Evolutionary conservation across 2,797 vertebrate species (phyloP).

Genomic region (Pogonophryne albipinna): DNA sequence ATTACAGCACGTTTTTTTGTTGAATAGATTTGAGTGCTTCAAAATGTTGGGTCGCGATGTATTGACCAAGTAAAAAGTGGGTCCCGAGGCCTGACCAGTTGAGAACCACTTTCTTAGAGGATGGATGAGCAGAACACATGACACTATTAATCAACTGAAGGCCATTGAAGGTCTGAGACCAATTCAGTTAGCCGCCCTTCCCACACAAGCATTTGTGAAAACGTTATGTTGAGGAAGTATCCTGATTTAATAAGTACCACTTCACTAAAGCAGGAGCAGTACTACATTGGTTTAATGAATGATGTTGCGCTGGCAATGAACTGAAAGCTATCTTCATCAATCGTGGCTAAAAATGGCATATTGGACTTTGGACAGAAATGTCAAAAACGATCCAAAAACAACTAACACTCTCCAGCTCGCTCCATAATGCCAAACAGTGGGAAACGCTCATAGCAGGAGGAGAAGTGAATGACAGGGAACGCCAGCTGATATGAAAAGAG

Average conservation of each 20-base stretch:
- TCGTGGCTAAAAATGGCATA: conserved; percentile 19
- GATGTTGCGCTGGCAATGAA: conserved; percentile 3
- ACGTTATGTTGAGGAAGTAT: background rate
- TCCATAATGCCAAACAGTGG: conserved; percentile 44
- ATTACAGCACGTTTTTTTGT: too few relatives aligned
- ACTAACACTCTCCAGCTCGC: background rate
- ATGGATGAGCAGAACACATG: background rate
- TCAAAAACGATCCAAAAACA: conserved; percentile 34
- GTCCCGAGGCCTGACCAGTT: too few relatives aligned
- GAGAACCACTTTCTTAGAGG: too few relatives aligned
- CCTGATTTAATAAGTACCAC: conserved; percentile 27
- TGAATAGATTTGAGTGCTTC: too few relatives aligned
- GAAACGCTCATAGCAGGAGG: conserved; percentile 39
- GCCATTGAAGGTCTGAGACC: conserved; percentile 3
- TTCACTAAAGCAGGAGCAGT: conserved; percentile 17
- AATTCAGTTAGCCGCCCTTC: background rate
- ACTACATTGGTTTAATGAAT: background rate
- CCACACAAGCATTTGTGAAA: conserved; percentile 19
- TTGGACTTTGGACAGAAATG: conserved; percentile 48
- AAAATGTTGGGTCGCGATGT: too few relatives aligned
- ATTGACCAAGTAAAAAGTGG: too few relatives aligned
- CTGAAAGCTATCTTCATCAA: conserved; percentile 11
- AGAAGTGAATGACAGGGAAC: conserved; percentile 36
- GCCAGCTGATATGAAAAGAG: conserved; percentile 34
- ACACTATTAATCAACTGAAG: conserved; percentile 10